These are phyloP conservation scores for Phrixothrix hirtus DNA, from an alignment of 2,888 invertebrate genomes.

Conservation along the genomic window DNA sequence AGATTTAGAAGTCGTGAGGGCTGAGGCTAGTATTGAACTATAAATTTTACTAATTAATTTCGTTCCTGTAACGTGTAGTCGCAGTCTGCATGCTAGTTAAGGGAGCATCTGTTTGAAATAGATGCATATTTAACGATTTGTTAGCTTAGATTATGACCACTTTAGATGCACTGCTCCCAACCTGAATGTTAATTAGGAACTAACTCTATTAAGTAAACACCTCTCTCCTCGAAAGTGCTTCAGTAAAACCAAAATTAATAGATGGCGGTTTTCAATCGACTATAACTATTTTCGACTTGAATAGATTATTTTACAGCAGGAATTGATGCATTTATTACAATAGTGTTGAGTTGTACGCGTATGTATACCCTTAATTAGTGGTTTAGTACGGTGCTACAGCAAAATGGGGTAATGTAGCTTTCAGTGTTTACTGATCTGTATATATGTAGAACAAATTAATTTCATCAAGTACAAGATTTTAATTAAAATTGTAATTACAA, in stretches of 20 bases:
- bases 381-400: background rate
- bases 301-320: background rate
- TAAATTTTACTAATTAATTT: slow-evolving; percentile 54
- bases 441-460: background rate
- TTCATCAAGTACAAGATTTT: background rate
- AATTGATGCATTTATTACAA: background rate
- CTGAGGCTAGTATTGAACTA: slow-evolving; percentile 45
- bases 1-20: slow-evolving; percentile 47
- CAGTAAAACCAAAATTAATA: background rate
- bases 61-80: slow-evolving; percentile 45
- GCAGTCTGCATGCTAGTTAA: slow-evolving; percentile 39
- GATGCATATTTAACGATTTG: slow-evolving; percentile 25
- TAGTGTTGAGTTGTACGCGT: too few species aligned
- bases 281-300: background rate
- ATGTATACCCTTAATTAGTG: background rate
- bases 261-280: background rate
- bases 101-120: slow-evolving; percentile 14
- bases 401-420: background rate
- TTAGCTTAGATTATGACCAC: slow-evolving; percentile 22
- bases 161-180: slow-evolving; percentile 22
- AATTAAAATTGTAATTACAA: too few species aligned
- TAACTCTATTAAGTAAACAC: slow-evolving; percentile 26
- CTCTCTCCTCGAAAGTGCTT: slow-evolving; percentile 10
- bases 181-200: slow-evolving; percentile 27
- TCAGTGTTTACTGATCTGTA: background rate